Conservation (phyloP, 2,797 vertebrate species). For the Brotula barbata region DNA sequence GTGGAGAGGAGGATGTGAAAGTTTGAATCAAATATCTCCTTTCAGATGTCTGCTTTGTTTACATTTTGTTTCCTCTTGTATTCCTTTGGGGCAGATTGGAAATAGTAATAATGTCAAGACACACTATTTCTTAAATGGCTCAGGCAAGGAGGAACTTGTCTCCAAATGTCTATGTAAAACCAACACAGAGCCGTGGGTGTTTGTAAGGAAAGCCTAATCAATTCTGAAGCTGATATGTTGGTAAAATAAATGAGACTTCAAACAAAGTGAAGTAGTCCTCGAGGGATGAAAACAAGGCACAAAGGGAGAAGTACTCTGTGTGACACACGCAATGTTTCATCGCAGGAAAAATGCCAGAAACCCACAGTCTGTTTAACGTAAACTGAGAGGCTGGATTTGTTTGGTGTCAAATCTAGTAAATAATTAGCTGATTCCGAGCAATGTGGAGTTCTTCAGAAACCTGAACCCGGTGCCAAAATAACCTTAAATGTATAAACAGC, state of each 20-base stretch:
- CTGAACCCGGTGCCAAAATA: conserved; percentile 42
- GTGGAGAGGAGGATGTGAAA: conserved; percentile 69
- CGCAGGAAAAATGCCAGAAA: conserved; percentile 52
- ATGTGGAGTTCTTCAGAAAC: conserved; percentile 61
- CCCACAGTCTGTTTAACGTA: conserved; percentile 66
- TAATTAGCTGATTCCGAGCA: conserved; percentile 73
- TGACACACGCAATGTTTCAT: conserved; percentile 72
- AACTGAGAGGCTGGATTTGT: conserved; percentile 69
- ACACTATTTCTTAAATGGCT: conserved; percentile 67
- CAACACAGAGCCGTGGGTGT: conserved; percentile 63
- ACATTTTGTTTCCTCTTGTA: conserved; percentile 70
- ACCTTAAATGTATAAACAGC: conserved; percentile 61
- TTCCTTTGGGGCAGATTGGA: conserved; percentile 68
- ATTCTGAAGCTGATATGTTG: conserved; percentile 77
- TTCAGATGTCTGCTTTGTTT: conserved; percentile 76
- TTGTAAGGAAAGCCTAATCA: conserved; percentile 73
- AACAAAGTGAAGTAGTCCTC: conserved; percentile 74
- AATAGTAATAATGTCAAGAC: conserved; percentile 72
- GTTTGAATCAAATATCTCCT: conserved; percentile 76
- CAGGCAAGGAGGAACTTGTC: conserved; percentile 60
- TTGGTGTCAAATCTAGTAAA: conserved; percentile 73
- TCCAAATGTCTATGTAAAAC: conserved; percentile 69
- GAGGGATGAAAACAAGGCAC: conserved; percentile 68
- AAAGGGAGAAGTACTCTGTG: conserved; percentile 59
- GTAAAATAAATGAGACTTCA: conserved; percentile 83